Conservation (phyloP, 2,113 vertebrate species). For the Microtus pennsylvanicus region DNA sequence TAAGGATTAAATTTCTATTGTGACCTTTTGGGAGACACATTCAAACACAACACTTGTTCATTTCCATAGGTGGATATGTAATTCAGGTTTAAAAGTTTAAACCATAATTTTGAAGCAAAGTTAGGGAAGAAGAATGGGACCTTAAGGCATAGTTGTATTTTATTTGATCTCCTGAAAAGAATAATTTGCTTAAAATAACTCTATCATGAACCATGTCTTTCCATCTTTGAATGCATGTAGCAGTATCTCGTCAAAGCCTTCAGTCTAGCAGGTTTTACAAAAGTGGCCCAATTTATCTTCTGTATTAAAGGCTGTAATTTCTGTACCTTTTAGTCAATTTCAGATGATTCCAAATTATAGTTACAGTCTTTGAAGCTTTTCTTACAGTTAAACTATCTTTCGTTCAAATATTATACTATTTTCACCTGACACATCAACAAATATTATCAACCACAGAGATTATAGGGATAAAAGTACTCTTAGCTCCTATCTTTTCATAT, state of each 20-base stretch:
- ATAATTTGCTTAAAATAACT: slow-evolving; percentile 11
- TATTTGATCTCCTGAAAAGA: background rate
- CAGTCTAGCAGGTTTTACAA: background rate
- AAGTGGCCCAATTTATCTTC: background rate
- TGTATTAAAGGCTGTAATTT: background rate
- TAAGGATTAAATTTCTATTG: background rate
- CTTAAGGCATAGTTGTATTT: background rate
- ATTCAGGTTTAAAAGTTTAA: background rate
- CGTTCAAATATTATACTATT: slow-evolving; percentile 45
- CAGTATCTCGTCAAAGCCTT: background rate
- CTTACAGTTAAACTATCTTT: slow-evolving; percentile 47
- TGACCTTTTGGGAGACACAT: background rate
- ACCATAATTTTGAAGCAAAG: background rate
- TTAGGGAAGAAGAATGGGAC: background rate
- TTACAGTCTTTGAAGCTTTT: background rate
- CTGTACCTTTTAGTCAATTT: slow-evolving; percentile 32
- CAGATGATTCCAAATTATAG: slow-evolving; percentile 41
- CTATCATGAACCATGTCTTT: slow-evolving; percentile 16
- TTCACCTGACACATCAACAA: slow-evolving; percentile 34
- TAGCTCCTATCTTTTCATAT: background rate
- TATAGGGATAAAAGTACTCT: background rate
- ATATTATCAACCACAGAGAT: slow-evolving; percentile 29
- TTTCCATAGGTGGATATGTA: background rate
- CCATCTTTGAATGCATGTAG: background rate
- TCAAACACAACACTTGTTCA: background rate